Evolutionary conservation across 2,797 vertebrate genomes (phyloP).

Genomic region (Melanotaenia maccullochi): DNA sequence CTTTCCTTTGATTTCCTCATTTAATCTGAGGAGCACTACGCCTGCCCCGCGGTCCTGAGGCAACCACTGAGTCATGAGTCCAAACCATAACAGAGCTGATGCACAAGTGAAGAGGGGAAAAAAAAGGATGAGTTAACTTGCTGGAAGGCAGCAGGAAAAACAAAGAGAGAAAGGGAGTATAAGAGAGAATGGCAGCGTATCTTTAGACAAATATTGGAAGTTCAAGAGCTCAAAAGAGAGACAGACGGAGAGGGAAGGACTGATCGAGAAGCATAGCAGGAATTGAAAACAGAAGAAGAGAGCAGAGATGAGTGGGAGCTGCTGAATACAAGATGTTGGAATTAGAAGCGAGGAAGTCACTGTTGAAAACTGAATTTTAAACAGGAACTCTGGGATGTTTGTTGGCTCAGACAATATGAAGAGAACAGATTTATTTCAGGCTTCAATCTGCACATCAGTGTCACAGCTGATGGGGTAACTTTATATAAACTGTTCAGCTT

Average conservation of each 20-base stretch:
- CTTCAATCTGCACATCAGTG: too few species aligned
- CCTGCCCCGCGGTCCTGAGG: slow-evolving; percentile 15
- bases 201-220: slow-evolving; percentile 67
- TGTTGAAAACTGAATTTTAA: slow-evolving; percentile 62
- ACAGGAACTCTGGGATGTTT: slow-evolving; percentile 25
- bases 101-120: slow-evolving; percentile 6
- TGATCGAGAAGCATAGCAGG: slow-evolving; percentile 33
- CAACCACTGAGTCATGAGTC: slow-evolving; percentile 38
- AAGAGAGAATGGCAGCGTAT: slow-evolving; percentile 57
- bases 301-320: slow-evolving; percentile 62
- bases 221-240: slow-evolving; percentile 65
- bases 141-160: slow-evolving; percentile 36
- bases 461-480: too few species aligned
- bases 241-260: slow-evolving; percentile 40
- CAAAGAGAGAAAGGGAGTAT: slow-evolving; percentile 33
- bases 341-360: slow-evolving; percentile 55
- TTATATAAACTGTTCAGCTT: too few species aligned
- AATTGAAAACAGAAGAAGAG: slow-evolving; percentile 58
- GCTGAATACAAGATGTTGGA: slow-evolving; percentile 35
- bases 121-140: slow-evolving; percentile 15
- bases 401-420: slow-evolving; percentile 28
- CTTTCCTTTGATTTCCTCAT: slow-evolving; percentile 9
- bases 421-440: too few species aligned
- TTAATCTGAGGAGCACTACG: slow-evolving; percentile 22
- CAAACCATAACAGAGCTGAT: slow-evolving; percentile 27